These are phyloP conservation scores for Semotilus atromaculatus DNA, from an alignment of 2,797 vertebrate genomes.

Conservation along the genomic window DNA sequence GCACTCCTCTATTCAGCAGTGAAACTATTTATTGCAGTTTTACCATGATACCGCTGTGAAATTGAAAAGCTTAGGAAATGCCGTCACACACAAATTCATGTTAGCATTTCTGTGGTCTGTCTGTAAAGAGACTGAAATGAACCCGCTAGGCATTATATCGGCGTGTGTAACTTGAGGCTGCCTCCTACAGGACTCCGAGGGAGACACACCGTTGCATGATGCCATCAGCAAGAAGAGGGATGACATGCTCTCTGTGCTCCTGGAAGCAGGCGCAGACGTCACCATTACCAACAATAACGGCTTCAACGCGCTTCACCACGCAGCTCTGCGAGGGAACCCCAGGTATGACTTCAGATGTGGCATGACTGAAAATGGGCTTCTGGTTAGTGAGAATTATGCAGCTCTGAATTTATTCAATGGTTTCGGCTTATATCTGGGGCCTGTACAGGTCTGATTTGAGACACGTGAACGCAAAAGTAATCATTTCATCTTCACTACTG, in stretches of 20 bases:
- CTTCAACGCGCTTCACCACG: slow-evolving; percentile 97
- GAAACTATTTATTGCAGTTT: slow-evolving; percentile 3
- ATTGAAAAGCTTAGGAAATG: slow-evolving; percentile 24
- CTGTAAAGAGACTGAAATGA: not conserved
- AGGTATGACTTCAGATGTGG: slow-evolving; percentile 79
- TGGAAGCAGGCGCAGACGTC: slow-evolving; percentile 97
- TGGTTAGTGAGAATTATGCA: not conserved
- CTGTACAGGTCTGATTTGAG: not conserved
- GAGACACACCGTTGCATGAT: slow-evolving; percentile 98
- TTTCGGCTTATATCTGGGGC: not conserved
- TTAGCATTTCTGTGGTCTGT: not conserved
- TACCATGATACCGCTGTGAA: slow-evolving; percentile 14
- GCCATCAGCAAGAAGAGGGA: slow-evolving; percentile 99
- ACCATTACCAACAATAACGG: slow-evolving; percentile 99
- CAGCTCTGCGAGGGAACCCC: slow-evolving; percentile 96
- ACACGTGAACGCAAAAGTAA: too few relatives aligned
- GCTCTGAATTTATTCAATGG: not conserved
- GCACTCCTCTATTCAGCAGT: slow-evolving; percentile 18
- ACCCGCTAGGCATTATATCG: not conserved
- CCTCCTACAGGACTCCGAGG: slow-evolving; percentile 90
- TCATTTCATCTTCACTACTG: not conserved
- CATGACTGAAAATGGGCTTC: not conserved
- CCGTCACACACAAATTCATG: not conserved
- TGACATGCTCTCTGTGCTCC: slow-evolving; percentile 95
- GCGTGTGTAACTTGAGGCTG: slow-evolving; percentile 14